Percentiles rank a stretch among this genome's conserved stretches.
Evolutionary conservation across 2,888 invertebrate species (phyloP).

Genomic region (Limnephilus marmoratus): DNA sequence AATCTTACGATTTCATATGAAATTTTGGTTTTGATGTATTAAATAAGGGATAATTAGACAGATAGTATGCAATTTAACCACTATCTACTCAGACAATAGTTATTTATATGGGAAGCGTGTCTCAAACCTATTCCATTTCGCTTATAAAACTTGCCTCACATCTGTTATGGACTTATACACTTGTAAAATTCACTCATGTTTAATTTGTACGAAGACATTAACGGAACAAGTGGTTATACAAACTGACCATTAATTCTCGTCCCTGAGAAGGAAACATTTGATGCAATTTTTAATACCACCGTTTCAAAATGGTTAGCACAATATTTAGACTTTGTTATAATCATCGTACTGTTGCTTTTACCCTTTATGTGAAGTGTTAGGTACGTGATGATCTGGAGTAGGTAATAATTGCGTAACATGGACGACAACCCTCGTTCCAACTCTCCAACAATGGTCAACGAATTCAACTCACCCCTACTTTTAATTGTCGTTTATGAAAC

Average conservation of each 20-base stretch:
- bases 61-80: no score
- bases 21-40: no score
- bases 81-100: not conserved
- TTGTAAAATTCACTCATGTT: not conserved
- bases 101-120: not conserved
- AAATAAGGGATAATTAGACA: no score
- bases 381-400: not conserved
- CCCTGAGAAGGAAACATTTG: not conserved
- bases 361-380: not conserved
- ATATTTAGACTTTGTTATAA: not conserved
- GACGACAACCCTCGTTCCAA: not conserved
- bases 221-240: conserved; percentile 9
- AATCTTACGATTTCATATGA: no score
- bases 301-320: not conserved
- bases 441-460: conserved; percentile 17
- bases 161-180: conserved; percentile 7
- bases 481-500: conserved; percentile 28
- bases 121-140: not conserved
- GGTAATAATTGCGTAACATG: not conserved
- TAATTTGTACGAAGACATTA: conserved; percentile 26
- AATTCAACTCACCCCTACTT: conserved; percentile 36
- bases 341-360: not conserved
- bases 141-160: not conserved
- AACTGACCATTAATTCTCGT: conserved; percentile 20
- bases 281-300: not conserved